Evolutionary conservation across 2,888 invertebrate genomes (phyloP).

Genomic region (Melangyna quadrimaculata): DNA sequence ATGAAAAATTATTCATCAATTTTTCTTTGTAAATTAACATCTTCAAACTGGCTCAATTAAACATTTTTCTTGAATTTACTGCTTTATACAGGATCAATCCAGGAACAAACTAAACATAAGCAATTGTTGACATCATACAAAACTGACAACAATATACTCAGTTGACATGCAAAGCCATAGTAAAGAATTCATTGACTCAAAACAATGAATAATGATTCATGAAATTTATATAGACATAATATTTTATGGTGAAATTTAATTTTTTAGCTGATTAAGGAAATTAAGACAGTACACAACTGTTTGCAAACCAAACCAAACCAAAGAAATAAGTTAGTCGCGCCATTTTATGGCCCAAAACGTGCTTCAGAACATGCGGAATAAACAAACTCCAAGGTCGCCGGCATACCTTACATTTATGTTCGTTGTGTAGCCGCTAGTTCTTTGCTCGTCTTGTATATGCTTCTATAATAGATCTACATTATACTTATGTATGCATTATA

Average conservation of each 20-base stretch:
- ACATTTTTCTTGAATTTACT: background rate
- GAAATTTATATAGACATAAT: background rate
- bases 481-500: background rate
- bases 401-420: background rate
- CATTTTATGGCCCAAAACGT: background rate
- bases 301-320: background rate
- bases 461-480: background rate
- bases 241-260: background rate
- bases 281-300: background rate
- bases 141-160: background rate
- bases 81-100: conserved; percentile 5
- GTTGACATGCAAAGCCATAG: background rate
- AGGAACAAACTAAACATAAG: background rate
- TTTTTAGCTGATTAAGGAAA: background rate
- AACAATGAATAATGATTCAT: background rate
- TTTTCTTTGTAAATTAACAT: background rate
- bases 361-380: conserved; percentile 6
- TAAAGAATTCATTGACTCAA: background rate
- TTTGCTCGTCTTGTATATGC: background rate
- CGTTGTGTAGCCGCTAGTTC: background rate
- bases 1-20: background rate
- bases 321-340: background rate
- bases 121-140: background rate
- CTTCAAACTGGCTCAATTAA: background rate
- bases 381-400: background rate